Evolutionary conservation across 2,888 invertebrate genomes (phyloP).

Genomic region (Lypha dubia): DNA sequence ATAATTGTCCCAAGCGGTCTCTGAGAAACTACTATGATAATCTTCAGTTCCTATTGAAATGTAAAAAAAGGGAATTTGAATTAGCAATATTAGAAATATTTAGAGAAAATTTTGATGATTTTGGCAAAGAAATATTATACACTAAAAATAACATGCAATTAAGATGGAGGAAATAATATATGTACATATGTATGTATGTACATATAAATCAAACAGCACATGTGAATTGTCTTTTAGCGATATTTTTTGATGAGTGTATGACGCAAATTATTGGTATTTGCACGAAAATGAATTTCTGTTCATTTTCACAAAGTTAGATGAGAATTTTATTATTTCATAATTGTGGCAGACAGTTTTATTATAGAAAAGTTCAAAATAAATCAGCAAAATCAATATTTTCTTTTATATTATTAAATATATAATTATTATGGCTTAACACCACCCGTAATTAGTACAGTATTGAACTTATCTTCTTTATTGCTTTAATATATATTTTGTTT

Average conservation of each 20-base stretch:
- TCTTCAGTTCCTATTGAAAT: conserved; percentile 86
- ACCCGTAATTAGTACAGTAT: no score
- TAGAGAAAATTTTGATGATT: conserved; percentile 37
- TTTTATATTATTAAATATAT: no score
- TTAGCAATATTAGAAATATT: background rate
- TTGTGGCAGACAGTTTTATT: background rate
- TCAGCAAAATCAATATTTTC: no score
- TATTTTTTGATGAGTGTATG: background rate
- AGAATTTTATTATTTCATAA: background rate
- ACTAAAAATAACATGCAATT: conserved; percentile 42
- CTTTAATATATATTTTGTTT: no score
- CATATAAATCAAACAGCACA: background rate
- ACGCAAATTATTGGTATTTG: conserved; percentile 10
- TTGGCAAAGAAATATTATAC: background rate
- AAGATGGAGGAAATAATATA: background rate
- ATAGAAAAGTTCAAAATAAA: background rate
- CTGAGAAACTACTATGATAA: conserved; percentile 91
- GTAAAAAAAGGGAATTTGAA: background rate
- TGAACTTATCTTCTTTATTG: no score
- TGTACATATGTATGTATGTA: background rate
- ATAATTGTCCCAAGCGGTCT: conserved; percentile 97
- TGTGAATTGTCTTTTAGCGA: conserved; percentile 8
- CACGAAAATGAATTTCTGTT: background rate
- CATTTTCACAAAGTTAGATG: background rate
- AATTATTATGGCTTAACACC: no score